A percentile compares a stretch with the other conserved stretches of the same genome.
Conservation (phyloP, 2,113 vertebrate genomes). For the Otis tarda region DNA sequence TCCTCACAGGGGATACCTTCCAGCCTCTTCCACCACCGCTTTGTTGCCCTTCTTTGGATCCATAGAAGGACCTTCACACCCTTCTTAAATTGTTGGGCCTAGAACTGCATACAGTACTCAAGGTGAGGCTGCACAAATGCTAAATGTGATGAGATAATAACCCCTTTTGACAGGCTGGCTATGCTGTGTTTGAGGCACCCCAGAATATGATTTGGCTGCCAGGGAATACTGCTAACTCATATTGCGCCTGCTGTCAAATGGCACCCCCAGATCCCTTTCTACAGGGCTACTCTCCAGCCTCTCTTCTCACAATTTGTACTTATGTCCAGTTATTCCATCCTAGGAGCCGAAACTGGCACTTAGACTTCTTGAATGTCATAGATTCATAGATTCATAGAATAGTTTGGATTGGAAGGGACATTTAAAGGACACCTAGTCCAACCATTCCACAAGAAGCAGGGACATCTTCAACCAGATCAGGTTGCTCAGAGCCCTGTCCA, state of each 20-base stretch:
- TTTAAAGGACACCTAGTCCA: too few species aligned
- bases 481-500: too few species aligned
- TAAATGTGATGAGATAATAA: not conserved
- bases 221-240: too few species aligned
- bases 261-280: not conserved
- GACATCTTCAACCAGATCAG: too few species aligned
- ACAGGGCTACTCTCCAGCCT: not conserved
- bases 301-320: not conserved
- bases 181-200: too few species aligned
- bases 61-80: not conserved
- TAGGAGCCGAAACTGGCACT: too few species aligned
- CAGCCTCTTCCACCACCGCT: not conserved
- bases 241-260: rapidly evolving
- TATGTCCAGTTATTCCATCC: too few species aligned
- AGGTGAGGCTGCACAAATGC: too few species aligned
- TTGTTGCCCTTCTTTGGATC: not conserved
- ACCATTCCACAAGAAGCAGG: too few species aligned
- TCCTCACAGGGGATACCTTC: not conserved
- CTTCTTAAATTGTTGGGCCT: not conserved
- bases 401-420: too few species aligned
- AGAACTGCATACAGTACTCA: not conserved
- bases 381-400: too few species aligned
- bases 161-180: not conserved
- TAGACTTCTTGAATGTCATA: too few species aligned
- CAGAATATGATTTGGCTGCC: not conserved